phyloP scores from a whole-genome alignment of 2,113 vertebrate genomes.

The Microtus ochrogaster region DNA sequence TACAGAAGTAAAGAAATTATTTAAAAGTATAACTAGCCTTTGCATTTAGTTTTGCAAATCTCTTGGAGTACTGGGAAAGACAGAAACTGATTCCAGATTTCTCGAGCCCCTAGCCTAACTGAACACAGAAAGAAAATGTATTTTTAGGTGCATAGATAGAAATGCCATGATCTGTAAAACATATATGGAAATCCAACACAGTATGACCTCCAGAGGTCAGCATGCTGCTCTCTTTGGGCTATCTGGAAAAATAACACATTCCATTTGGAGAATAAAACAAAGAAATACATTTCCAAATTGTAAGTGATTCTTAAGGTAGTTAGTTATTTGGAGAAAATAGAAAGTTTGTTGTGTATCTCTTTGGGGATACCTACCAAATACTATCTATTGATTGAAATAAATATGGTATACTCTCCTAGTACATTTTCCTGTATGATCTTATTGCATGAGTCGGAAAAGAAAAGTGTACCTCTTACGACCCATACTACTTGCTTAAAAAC shows the following conservation, averaged over 20 bases:
- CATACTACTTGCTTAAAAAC: background rate
- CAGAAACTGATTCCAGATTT: background rate
- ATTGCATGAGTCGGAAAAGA: background rate
- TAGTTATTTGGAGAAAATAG: background rate
- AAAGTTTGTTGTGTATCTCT: conserved; percentile 12
- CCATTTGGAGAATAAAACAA: background rate
- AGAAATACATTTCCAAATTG: background rate
- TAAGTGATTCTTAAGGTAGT: background rate
- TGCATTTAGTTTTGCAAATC: conserved; percentile 1
- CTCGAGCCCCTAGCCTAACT: background rate
- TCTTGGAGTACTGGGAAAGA: background rate
- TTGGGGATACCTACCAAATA: background rate
- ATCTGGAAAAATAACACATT: background rate
- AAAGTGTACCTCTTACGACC: background rate
- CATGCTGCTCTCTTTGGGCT: background rate
- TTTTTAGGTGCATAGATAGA: background rate
- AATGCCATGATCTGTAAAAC: background rate
- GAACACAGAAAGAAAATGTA: background rate
- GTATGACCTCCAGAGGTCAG: background rate
- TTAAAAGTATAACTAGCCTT: background rate
- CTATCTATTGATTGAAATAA: background rate
- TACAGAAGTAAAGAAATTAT: conserved; percentile 18
- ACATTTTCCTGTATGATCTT: background rate
- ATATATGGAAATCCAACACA: background rate
- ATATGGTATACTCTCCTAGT: background rate